Evolutionary conservation across 2,113 vertebrate species (phyloP).

Genomic region (Semicossyphus pulcher): DNA sequence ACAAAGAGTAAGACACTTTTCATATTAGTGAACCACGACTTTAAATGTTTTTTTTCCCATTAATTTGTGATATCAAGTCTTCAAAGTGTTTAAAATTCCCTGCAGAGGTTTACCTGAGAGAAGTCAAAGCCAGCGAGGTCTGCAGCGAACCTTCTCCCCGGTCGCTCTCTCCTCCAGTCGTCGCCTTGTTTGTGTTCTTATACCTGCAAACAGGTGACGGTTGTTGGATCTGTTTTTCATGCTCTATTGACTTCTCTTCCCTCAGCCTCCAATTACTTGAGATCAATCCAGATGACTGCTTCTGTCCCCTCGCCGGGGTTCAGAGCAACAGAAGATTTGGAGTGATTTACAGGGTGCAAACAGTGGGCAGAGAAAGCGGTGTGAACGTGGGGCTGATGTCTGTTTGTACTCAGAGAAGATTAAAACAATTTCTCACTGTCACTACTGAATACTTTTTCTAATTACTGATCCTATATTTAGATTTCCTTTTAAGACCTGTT

Average conservation of each 20-base stretch:
- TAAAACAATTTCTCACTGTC: constrained; percentile 31
- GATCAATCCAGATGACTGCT: constrained; percentile 81
- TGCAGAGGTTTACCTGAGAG: constrained; percentile 40
- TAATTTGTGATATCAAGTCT: no score
- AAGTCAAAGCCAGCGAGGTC: not conserved
- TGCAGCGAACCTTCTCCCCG: constrained; percentile 21
- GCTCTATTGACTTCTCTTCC: constrained; percentile 73
- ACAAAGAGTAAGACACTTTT: not conserved
- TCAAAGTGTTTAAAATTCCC: no score
- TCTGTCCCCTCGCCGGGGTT: constrained; percentile 50
- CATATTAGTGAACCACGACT: no score
- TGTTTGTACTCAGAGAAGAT: constrained; percentile 28
- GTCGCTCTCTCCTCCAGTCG: constrained; percentile 23
- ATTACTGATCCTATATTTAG: constrained; percentile 34
- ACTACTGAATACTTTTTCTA: constrained; percentile 22
- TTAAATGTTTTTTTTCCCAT: no score
- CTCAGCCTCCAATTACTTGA: constrained; percentile 78
- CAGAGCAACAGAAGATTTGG: constrained; percentile 39
- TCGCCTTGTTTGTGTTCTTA: constrained; percentile 68
- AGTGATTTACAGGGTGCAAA: constrained; percentile 18
- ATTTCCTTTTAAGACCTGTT: constrained; percentile 7
- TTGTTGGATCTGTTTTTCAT: constrained; percentile 60
- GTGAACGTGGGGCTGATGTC: constrained; percentile 27
- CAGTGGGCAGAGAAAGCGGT: not conserved
- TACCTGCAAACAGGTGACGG: constrained; percentile 56